Conservation (phyloP, 2,888 invertebrate genomes). For the Crocallis elinguaria region DNA sequence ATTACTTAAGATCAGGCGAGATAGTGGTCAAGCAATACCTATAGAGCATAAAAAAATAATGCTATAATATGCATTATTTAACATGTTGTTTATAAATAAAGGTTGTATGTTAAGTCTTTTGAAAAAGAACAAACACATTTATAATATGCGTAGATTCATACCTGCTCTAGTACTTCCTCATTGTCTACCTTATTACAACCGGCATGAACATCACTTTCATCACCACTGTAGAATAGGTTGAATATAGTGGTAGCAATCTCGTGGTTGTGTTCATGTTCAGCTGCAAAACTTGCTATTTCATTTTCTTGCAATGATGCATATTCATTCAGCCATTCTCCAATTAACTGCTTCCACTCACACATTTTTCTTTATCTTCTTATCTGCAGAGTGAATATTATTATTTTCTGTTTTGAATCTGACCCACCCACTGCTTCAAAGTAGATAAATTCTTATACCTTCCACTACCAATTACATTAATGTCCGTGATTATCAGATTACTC, state of each 20-base stretch:
- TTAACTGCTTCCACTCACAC: conserved; percentile 84
- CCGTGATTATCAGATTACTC: too few relatives aligned
- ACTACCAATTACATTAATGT: too few relatives aligned
- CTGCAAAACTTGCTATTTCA: conserved; percentile 91
- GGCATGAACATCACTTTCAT: conserved; percentile 81
- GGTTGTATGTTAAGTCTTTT: too few relatives aligned
- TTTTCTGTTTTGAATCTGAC: too few relatives aligned
- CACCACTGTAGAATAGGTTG: conserved; percentile 90
- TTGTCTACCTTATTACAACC: conserved; percentile 43
- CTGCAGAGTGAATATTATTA: not conserved
- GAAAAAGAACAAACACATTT: too few relatives aligned
- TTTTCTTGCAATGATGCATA: conserved; percentile 89
- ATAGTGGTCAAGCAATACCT: too few relatives aligned
- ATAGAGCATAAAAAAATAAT: too few relatives aligned
- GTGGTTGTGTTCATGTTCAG: conserved; percentile 91
- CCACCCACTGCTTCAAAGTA: too few relatives aligned
- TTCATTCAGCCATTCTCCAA: conserved; percentile 93
- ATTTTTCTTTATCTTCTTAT: conserved; percentile 43
- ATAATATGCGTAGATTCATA: conserved; percentile 27
- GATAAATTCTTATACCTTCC: too few relatives aligned
- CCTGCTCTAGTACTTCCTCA: conserved; percentile 61
- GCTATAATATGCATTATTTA: too few relatives aligned
- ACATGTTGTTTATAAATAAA: not conserved
- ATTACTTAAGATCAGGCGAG: too few relatives aligned
- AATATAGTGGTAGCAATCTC: conserved; percentile 93